These are phyloP conservation scores for Poeciliopsis prolifica DNA, from an alignment of 2,113 vertebrate genomes.

Conservation along the genomic window DNA sequence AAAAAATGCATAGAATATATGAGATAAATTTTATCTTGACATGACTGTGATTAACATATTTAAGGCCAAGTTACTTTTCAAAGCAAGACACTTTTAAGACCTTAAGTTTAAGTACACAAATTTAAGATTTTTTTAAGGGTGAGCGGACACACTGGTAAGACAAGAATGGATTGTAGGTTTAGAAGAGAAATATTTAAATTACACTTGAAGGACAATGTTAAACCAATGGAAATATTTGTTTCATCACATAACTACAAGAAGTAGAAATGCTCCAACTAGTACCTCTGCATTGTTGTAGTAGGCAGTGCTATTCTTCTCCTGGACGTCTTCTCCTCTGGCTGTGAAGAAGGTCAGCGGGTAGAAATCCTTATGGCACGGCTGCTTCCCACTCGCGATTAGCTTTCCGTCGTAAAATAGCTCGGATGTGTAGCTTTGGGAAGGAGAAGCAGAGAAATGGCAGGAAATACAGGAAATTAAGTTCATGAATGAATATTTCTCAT, in stretches of 20 bases:
- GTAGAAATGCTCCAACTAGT: neutral
- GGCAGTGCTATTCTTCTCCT: constrained; percentile 98
- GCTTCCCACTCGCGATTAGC: constrained; percentile 98
- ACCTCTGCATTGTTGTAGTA: constrained; percentile 99
- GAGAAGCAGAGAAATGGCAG: neutral
- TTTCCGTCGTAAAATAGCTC: constrained; percentile 99
- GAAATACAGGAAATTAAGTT: neutral
- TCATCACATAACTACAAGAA: no score
- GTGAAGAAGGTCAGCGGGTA: constrained; percentile 99
- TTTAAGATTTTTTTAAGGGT: no score
- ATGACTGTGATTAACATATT: no score
- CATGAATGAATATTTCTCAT: neutral
- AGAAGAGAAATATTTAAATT: neutral
- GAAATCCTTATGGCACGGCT: constrained; percentile 98
- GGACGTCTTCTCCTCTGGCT: constrained; percentile 96
- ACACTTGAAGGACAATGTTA: neutral
- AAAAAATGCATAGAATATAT: no score
- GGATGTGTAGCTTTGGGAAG: constrained; percentile 90
- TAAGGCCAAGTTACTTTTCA: no score
- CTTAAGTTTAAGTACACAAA: no score
- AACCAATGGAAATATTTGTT: neutral
- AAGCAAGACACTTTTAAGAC: no score
- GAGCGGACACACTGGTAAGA: no score
- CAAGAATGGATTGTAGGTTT: neutral
- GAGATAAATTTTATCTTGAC: no score